Base-by-base conservation (phyloP, 2,113 vertebrate species). In the Symphodus melops region DNA sequence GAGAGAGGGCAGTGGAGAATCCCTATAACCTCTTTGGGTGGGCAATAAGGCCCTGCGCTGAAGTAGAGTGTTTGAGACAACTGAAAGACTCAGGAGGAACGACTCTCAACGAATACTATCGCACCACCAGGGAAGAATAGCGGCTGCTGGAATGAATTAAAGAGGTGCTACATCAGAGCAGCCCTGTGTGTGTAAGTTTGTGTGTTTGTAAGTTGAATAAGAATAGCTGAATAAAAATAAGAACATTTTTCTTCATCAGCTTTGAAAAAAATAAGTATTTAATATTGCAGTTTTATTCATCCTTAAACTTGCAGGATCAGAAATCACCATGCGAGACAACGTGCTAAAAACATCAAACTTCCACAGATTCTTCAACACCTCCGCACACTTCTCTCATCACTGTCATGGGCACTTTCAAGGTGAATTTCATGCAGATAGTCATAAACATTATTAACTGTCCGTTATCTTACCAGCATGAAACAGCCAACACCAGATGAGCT, bases 21-120 rank as follows among this genome's bases (percentile, higher is more conserved):
- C 90, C 92, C 90, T 89, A 92, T 94, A 95, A 95, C 94, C 94
- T 93, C 93, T 86, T 92, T 94, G 94, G 94, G 94, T 94, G 94
- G 94, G 94, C 94, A 94, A 91, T 81, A 91, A 93, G 92, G 92
- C 90, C 92, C 87, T 87, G 86, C 82, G 81, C 91, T 92, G 88
- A 90, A 94, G 85, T 89, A 88, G 86, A 94, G 90, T 89, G 88
- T 94, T 92, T 90, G 78, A 94, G 88, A 91, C 91, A 88, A 94
- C 85, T 91, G 85, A 92, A 91, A 91, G 88, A 86, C 83, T 86
- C 79, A 75, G 86, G 87, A 87, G 85, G 87, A 88, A 90, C 71
- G 37, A 86, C 77, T 88, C 86, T 85, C 81, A 70, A 83, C 64
- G 59, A 91, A 86, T 61, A 75, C 91, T 75, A 87, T 92, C 87